Evolutionary conservation across 1,140 invertebrate genomes (phyloP).

Genomic region (Cyphomyrmex costatus): DNA sequence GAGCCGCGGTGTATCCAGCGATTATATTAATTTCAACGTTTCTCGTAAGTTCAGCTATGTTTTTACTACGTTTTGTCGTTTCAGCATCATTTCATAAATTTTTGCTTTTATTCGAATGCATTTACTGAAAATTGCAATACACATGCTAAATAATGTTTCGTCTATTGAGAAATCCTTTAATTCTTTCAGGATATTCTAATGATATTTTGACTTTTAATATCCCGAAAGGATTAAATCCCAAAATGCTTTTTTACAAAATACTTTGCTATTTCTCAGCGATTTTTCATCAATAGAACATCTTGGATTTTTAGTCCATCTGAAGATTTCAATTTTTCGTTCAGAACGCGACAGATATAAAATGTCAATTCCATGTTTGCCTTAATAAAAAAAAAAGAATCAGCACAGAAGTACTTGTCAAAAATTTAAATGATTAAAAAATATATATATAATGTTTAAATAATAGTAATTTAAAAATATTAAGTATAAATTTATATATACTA

Average conservation of each 20-base stretch:
- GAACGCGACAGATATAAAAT: background rate
- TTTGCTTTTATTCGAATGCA: conserved; percentile 37
- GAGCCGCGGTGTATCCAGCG: conserved; percentile 85
- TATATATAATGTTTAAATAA: background rate
- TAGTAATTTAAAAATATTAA: conserved; percentile 2
- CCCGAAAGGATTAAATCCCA: conserved; percentile 15
- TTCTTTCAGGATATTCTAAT: background rate
- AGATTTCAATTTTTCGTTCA: conserved; percentile 14
- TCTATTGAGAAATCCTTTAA: conserved; percentile 26
- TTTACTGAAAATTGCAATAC: conserved; percentile 20
- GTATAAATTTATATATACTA: conserved; percentile 16
- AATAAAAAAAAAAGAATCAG: background rate
- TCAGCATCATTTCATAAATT: conserved; percentile 32
- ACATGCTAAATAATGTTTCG: conserved; percentile 36
- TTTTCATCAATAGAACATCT: background rate
- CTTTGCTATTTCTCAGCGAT: conserved; percentile 15
- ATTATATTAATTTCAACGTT: conserved; percentile 90
- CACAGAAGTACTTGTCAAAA: background rate
- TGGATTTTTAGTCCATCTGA: background rate
- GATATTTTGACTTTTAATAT: background rate
- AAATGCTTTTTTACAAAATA: conserved; percentile 53
- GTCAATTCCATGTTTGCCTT: conserved; percentile 18
- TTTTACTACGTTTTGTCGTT: background rate
- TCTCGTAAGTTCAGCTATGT: conserved; percentile 88
- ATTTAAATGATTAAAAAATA: conserved; percentile 11